Conservation (phyloP, 2,113 vertebrate species). For the Rutilus rutilus region DNA sequence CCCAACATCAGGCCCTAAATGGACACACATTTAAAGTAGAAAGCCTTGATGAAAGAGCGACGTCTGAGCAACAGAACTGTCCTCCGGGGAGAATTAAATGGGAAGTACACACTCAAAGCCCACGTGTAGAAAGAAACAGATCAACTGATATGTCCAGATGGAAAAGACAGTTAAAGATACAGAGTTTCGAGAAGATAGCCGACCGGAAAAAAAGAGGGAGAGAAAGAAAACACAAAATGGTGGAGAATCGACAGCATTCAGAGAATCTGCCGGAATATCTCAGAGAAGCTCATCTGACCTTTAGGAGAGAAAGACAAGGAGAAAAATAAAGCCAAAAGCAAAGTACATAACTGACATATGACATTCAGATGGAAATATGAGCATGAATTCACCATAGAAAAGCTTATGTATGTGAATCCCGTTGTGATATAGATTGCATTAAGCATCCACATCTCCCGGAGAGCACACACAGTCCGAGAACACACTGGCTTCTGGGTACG, state of each 20-base stretch:
- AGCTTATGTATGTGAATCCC: neutral
- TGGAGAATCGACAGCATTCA: slow-evolving; percentile 35
- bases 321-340: slow-evolving; percentile 39
- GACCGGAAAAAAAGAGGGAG: neutral
- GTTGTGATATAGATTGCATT: slow-evolving; percentile 19
- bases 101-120: slow-evolving; percentile 37
- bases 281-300: slow-evolving; percentile 14
- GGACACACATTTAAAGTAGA: too few species aligned
- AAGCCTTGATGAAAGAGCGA: neutral
- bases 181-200: neutral
- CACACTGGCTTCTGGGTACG: slow-evolving; percentile 41
- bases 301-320: slow-evolving; percentile 18
- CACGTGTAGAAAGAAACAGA: neutral
- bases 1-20: too few species aligned
- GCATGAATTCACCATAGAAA: neutral
- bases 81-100: slow-evolving; percentile 38
- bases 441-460: neutral
- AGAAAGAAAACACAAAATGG: slow-evolving; percentile 38
- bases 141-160: slow-evolving; percentile 16
- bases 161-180: slow-evolving; percentile 37
- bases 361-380: slow-evolving; percentile 14
- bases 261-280: neutral
- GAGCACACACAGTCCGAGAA: slow-evolving; percentile 8
- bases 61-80: neutral
- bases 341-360: slow-evolving; percentile 15